Evolutionary conservation across 2,888 invertebrate genomes (phyloP), one percentile per base, ranked within the genome.

Genomic region (Palloptera scutellata): DNA sequence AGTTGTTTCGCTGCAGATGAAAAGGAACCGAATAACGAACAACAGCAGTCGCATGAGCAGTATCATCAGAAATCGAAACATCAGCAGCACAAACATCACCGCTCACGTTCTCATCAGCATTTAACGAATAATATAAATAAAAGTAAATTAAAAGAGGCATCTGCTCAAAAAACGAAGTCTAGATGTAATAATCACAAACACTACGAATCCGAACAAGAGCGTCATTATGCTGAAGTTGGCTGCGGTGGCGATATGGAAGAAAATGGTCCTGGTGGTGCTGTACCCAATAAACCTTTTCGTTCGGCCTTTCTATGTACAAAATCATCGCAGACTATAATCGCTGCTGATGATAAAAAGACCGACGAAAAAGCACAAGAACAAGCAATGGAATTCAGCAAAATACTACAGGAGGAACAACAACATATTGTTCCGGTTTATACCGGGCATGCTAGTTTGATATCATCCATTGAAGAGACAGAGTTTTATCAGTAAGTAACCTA

Each of bases 51-150:
- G 13, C 61, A 67, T 17, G 58, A 57, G 45, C 59, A n/a, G 30
- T 30, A 52, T 3, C 57, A 67, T 30, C 67, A 67, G 53, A 51
- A 52, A 43, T 59, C 62, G 41, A 58, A 42, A 53, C 43, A 66
- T 43, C 43, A 55, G 41, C 53, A 59, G n/a, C 41, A 64, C 11
- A 63, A 52, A 20, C 59, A 69, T 41, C 52, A 61, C 48, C 63
- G 59, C 17, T n/a, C 57, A 43, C 17, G 61, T 40, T 30, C 42
- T 12, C 45, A 69, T 48, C 55, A 52, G 43, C 61, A 58, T 30
- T 20, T 41, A 65, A 64, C 61, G 61, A 60, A 59, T n/a, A 15
- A 42, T 19, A 64, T 3, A 30, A 30, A 6, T 30, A 30, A 30
- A 30, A 30, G 3, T 30, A 6, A 30, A 30, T 4, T 30, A 30